A percentile compares a stretch with the other conserved stretches of the same genome.
Evolutionary conservation across 2,888 invertebrate species (phyloP).

Genomic region (Embidobia sp.): DNA sequence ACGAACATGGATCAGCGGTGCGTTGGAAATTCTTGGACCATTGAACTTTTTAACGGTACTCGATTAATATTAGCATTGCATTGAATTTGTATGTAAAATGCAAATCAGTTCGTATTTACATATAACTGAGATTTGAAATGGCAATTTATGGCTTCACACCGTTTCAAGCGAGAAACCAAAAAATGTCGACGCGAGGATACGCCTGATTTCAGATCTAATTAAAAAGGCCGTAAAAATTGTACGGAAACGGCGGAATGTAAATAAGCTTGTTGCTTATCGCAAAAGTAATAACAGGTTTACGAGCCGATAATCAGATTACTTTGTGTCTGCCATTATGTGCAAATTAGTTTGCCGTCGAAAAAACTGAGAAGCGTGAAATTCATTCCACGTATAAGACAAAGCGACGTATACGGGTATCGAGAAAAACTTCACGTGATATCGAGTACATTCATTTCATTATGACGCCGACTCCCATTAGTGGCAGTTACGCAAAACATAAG

Average conservation of each 20-base stretch:
- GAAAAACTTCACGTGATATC: constrained; percentile 59
- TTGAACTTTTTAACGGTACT: too few species aligned
- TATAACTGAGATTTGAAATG: too few species aligned
- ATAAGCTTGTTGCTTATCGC: constrained; percentile 46
- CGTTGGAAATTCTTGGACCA: too few species aligned
- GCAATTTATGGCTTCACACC: too few species aligned
- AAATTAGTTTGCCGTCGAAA: constrained; percentile 56
- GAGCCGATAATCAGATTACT: constrained; percentile 62
- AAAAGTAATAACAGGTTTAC: constrained; percentile 63
- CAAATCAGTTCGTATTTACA: too few species aligned
- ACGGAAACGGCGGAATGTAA: constrained; percentile 46
- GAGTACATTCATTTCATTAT: constrained; percentile 48
- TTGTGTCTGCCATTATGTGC: constrained; percentile 59
- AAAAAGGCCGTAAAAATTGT: constrained; percentile 34
- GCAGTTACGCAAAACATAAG: constrained; percentile 47
- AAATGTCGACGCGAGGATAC: not conserved
- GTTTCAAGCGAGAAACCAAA: too few species aligned
- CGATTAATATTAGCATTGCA: too few species aligned
- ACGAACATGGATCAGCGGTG: too few species aligned
- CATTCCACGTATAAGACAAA: constrained; percentile 57
- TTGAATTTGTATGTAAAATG: too few species aligned
- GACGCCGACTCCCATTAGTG: constrained; percentile 47
- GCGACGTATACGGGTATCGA: constrained; percentile 46
- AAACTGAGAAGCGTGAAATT: constrained; percentile 64
- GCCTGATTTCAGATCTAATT: constrained; percentile 30